Conservation (phyloP, 2,888 invertebrate genomes). For the Lepidocyrtinus sp. region DNA sequence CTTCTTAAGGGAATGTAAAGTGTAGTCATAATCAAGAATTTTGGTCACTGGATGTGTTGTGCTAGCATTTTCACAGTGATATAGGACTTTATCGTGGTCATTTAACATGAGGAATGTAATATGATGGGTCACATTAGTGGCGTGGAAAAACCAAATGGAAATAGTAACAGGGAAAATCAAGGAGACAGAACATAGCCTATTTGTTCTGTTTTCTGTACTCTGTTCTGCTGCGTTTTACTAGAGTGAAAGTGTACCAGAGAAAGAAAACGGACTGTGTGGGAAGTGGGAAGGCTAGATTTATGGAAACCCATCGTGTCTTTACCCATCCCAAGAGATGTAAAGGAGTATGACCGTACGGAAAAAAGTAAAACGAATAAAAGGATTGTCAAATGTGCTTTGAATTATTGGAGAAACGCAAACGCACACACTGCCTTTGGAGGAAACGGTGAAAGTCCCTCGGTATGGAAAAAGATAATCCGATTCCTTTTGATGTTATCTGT, state of each 20-base stretch:
- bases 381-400: slow-evolving; percentile 56
- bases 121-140: slow-evolving; percentile 55
- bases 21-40: too few species aligned
- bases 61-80: too few species aligned
- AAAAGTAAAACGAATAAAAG: slow-evolving; percentile 25
- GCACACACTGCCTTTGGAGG: slow-evolving; percentile 18
- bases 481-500: slow-evolving; percentile 43
- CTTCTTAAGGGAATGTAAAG: too few species aligned
- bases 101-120: slow-evolving; percentile 20
- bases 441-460: neutral
- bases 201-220: neutral
- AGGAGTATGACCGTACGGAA: too few species aligned
- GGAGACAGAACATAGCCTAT: neutral
- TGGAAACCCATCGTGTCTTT: slow-evolving; percentile 38
- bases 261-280: slow-evolving; percentile 13
- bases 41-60: too few species aligned
- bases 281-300: slow-evolving; percentile 53
- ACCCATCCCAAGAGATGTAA: slow-evolving; percentile 49
- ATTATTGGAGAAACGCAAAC: slow-evolving; percentile 38
- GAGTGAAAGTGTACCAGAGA: slow-evolving; percentile 12
- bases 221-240: slow-evolving; percentile 26
- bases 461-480: slow-evolving; percentile 50
- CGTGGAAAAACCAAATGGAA: slow-evolving; percentile 45
- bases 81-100: too few species aligned
- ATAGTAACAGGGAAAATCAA: slow-evolving; percentile 16